phyloP scores from a whole-genome alignment of 2,113 vertebrate genomes.

The Capreolus pygargus region DNA sequence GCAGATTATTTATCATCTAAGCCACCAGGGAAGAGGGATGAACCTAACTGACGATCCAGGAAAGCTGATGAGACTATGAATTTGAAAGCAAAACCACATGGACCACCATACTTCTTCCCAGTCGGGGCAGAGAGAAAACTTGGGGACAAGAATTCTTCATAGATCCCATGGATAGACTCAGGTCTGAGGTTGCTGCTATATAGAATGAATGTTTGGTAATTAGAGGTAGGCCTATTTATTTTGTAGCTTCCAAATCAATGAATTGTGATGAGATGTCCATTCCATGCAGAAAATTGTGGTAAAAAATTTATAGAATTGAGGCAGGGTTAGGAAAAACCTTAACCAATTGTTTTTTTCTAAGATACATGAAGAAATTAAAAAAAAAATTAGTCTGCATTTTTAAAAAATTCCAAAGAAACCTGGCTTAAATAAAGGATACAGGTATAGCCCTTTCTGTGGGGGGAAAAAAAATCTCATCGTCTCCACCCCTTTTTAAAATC shows the following conservation, averaged over 20 bases:
- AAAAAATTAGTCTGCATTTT: background rate
- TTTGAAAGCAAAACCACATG: background rate
- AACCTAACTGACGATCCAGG: background rate
- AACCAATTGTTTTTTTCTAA: background rate
- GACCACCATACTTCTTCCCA: background rate
- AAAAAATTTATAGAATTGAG: background rate
- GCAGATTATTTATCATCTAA: background rate
- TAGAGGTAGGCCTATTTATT: background rate
- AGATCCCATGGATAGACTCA: background rate
- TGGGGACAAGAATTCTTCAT: background rate
- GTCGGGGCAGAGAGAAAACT: background rate
- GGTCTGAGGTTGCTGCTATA: background rate
- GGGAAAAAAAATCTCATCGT: background rate
- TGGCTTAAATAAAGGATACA: background rate
- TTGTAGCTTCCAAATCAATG: background rate
- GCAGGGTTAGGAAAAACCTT: background rate
- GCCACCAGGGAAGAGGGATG: background rate
- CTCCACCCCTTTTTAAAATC: background rate
- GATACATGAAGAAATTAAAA: background rate
- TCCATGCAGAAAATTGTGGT: background rate
- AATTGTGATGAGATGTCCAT: background rate
- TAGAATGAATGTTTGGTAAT: background rate
- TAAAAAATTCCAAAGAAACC: background rate
- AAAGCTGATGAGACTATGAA: background rate
- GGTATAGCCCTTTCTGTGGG: background rate